A percentile compares a stretch with the other conserved stretches of the same genome.
These are phyloP conservation scores for Meloidogyne hapla DNA, from an alignment of 1,140 invertebrate genomes.

Conservation along the genomic window DNA sequence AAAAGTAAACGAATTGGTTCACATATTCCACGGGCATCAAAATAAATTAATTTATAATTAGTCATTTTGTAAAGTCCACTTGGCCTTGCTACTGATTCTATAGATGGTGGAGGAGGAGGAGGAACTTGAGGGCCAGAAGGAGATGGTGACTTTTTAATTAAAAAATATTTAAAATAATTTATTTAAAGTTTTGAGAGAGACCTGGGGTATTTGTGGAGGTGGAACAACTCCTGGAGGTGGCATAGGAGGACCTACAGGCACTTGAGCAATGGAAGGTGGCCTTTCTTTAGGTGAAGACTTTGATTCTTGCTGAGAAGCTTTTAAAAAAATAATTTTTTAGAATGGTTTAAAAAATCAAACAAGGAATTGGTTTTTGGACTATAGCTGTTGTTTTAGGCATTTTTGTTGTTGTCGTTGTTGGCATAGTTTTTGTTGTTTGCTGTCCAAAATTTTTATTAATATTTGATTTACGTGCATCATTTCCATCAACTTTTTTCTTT, in stretches of 20 bases:
- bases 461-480: neutral
- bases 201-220: neutral
- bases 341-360: neutral
- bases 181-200: too few relatives aligned
- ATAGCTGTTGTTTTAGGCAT: neutral
- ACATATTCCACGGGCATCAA: conserved; percentile 26
- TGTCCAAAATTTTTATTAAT: neutral
- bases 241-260: neutral
- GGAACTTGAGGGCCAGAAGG: neutral
- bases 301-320: neutral
- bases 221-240: neutral
- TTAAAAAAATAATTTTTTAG: neutral
- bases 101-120: neutral
- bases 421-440: neutral
- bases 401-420: neutral
- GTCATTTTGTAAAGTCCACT: conserved; percentile 12
- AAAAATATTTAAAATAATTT: conserved; percentile 3
- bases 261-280: neutral
- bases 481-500: neutral
- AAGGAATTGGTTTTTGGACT: neutral
- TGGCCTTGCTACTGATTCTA: conserved; percentile 12
- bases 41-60: conserved; percentile 33
- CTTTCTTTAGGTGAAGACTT: neutral
- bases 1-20: conserved; percentile 38
- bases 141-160: neutral